A percentile compares a stretch with the other conserved stretches of the same genome.
Conservation (phyloP, 1,140 invertebrate genomes). For the Nasonia longicornis region DNA sequence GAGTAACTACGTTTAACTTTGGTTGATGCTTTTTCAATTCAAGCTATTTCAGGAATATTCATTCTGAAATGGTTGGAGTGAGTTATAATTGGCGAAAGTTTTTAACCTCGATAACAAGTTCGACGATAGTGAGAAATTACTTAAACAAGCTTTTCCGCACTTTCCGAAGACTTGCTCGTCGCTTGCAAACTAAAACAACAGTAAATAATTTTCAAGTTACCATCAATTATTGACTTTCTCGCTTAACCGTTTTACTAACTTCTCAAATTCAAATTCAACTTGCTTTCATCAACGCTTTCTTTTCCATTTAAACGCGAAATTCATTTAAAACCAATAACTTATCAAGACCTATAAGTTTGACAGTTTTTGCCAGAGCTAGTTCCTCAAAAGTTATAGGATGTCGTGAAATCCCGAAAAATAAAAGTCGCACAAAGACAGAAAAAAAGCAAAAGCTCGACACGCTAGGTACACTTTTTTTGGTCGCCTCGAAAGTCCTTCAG, state of each 20-base stretch:
- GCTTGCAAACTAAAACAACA: not conserved
- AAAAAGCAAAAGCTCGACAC: too few relatives aligned
- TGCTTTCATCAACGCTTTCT: not conserved
- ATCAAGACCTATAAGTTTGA: not conserved
- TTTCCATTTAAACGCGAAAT: not conserved
- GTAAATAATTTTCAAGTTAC: not conserved
- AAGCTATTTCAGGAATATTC: too few relatives aligned
- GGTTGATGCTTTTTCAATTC: too few relatives aligned
- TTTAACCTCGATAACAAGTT: too few relatives aligned
- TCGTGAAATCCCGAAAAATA: too few relatives aligned
- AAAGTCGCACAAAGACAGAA: too few relatives aligned
- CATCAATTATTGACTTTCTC: not conserved
- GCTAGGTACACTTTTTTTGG: too few relatives aligned
- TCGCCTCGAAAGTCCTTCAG: too few relatives aligned
- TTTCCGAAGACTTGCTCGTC: not conserved
- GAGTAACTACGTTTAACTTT: not conserved
- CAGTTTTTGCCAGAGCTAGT: not conserved
- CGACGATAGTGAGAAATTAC: not conserved
- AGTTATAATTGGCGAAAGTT: too few relatives aligned
- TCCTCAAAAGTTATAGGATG: too few relatives aligned
- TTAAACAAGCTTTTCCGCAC: not conserved
- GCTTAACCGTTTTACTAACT: not conserved
- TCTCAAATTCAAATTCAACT: not conserved
- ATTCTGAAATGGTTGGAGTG: too few relatives aligned
- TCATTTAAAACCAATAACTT: too few relatives aligned